Evolutionary conservation across 2,888 invertebrate genomes (phyloP), one percentile per base, ranked within the genome.

Genomic region (Epinotia nisella): DNA sequence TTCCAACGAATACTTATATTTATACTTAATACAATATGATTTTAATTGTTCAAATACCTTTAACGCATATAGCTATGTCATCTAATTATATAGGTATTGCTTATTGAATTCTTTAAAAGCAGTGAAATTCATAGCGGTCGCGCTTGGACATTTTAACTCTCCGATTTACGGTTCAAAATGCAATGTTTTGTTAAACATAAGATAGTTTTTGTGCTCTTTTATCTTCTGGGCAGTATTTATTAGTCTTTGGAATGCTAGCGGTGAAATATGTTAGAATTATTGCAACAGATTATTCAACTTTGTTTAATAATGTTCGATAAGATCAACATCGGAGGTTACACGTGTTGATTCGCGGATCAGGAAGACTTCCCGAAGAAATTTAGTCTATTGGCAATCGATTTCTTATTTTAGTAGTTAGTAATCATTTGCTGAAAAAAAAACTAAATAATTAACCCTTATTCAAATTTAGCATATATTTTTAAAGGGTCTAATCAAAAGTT

Each of bases 1-100:
- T 64, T 69, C 58, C 61, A 61, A n/a, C 24, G 3, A 15, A 51
- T 55, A 58, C 62, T 58, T 59, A 59, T 73, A 67, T 69, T 58
- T 73, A 73, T 72, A 72, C 21, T 67, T 69, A 70, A 45, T 45
- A 62, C 56, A 24, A 62, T 56, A 61, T 39, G 39, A 17, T 45
- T 19, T 45, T 62, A 67, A 71, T 21, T 61, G 73, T 17, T 49
- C 49, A 49, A 58, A 58, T 51, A 51, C 41, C 13, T 67, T 71
- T 49, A 55, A 71, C 64, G 65, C 41, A 67, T 61, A 17, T 1
- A 62, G 64, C 58, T 21, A 29, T 5, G 68, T 58, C 62, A 68
- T 68, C 58, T 59, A 68, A 68, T 65, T 64, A 64, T 19, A 7
- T n/a, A n/a, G 21, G n/a, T n/a, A n/a, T n/a, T n/a, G 13, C 51